Evolutionary conservation across 2,888 invertebrate species (phyloP).

Genomic region (Orthonychiurus folsomi): DNA sequence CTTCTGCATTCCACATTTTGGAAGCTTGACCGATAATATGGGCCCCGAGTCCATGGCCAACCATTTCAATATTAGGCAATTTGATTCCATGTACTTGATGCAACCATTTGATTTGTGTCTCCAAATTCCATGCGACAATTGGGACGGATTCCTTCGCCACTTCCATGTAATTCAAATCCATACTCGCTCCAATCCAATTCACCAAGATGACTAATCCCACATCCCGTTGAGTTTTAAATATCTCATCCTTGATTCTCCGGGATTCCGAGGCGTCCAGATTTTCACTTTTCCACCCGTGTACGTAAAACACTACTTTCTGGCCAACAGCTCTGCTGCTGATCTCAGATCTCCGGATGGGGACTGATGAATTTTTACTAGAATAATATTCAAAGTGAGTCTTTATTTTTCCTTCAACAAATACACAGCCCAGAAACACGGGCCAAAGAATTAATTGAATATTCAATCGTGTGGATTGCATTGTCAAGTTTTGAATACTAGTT

Average conservation of each 20-base stretch:
- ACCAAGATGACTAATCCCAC: background rate
- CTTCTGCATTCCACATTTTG: background rate
- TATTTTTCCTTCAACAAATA: too few species aligned
- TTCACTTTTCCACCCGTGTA: background rate
- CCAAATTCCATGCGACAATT: background rate
- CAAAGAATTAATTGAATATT: too few species aligned
- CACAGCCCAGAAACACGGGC: too few species aligned
- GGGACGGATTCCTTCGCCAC: background rate
- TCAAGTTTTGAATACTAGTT: too few species aligned
- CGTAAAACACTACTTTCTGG: too few species aligned
- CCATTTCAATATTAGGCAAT: background rate
- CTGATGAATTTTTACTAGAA: too few species aligned
- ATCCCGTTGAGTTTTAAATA: background rate
- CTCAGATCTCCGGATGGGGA: too few species aligned
- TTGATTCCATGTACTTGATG: background rate
- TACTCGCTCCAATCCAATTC: background rate
- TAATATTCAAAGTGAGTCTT: too few species aligned
- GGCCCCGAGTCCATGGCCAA: background rate
- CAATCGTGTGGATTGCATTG: too few species aligned
- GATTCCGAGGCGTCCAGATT: background rate
- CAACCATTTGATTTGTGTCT: background rate
- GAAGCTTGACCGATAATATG: constrained; percentile 2
- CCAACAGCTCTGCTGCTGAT: too few species aligned
- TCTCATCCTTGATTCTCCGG: background rate
- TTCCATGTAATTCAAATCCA: background rate